These are phyloP conservation scores for Proctacanthus coquilletti DNA, from an alignment of 1,140 invertebrate species.

Conservation along the genomic window DNA sequence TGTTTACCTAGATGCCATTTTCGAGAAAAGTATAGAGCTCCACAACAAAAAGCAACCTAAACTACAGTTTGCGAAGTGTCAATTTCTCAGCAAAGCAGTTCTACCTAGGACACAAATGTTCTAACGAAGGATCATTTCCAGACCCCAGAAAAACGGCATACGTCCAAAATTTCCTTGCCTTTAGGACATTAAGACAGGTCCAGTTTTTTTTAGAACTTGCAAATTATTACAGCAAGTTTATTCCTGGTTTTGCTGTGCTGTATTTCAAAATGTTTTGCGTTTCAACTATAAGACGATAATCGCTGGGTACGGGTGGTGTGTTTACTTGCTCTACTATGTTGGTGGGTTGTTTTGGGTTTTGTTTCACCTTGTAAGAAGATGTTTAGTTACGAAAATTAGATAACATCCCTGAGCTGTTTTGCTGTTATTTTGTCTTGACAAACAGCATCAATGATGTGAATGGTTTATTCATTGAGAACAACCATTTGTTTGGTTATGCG, in stretches of 20 bases:
- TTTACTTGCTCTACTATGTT: no score
- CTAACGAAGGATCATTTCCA: slow-evolving; percentile 5
- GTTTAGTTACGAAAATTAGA: no score
- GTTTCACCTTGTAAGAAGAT: no score
- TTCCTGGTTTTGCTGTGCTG: slow-evolving; percentile 9
- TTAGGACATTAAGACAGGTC: slow-evolving; percentile 8
- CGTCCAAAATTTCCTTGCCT: slow-evolving; percentile 2
- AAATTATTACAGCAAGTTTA: slow-evolving; percentile 13
- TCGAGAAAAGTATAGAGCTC: slow-evolving; percentile 12
- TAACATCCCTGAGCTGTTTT: no score
- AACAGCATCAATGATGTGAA: no score
- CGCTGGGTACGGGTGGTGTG: no score
- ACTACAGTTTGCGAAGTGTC: slow-evolving; percentile 8
- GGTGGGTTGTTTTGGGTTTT: no score
- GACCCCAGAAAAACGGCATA: slow-evolving; percentile 1
- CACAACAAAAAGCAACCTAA: slow-evolving; percentile 7
- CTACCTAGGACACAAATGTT: slow-evolving; percentile 8
- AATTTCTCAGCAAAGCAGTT: slow-evolving; percentile 7
- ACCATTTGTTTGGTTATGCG: no score
- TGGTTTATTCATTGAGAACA: no score
- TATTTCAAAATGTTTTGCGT: no score
- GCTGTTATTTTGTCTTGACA: no score
- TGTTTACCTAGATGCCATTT: slow-evolving; percentile 17
- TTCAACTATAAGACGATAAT: no score
- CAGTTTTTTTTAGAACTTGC: slow-evolving; percentile 12